A percentile compares a stretch with the other conserved stretches of the same genome.
Conservation (phyloP, 2,113 vertebrate genomes). For the Acrocephalus arundinaceus region DNA sequence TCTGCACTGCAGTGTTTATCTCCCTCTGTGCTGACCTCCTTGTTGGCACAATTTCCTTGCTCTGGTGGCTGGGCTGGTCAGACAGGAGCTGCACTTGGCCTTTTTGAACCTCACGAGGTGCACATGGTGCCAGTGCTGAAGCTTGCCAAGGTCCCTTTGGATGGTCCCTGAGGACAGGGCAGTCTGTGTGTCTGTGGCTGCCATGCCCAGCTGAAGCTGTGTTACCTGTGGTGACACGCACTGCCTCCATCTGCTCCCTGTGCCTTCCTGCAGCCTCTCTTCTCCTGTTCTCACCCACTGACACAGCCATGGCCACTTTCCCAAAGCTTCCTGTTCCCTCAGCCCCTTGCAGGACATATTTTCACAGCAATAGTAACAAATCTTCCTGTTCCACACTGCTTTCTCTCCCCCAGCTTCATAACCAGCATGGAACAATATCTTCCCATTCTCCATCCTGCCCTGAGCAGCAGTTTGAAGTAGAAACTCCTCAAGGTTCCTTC, state of each 20-base stretch:
- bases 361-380: not conserved
- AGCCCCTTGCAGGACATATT: not conserved
- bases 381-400: not conserved
- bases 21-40: not conserved
- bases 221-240: not conserved
- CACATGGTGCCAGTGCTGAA: not conserved
- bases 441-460: not conserved
- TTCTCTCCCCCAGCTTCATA: not conserved
- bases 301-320: not conserved
- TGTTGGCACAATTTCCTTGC: not conserved
- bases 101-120: not conserved
- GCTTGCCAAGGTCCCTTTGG: not conserved
- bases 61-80: not conserved
- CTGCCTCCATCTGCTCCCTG: not conserved
- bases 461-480: too few relatives aligned
- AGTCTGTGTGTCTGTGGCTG: not conserved
- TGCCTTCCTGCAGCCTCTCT: not conserved
- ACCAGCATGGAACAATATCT: not conserved
- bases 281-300: not conserved
- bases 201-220: not conserved
- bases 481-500: not conserved
- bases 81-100: not conserved
- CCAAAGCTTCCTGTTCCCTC: not conserved
- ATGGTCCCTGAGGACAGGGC: too few relatives aligned
- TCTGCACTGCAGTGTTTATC: not conserved